phyloP scores from a whole-genome alignment of 92 coral and sea anemone species.

The Epizoanthus fatuus region DNA sequence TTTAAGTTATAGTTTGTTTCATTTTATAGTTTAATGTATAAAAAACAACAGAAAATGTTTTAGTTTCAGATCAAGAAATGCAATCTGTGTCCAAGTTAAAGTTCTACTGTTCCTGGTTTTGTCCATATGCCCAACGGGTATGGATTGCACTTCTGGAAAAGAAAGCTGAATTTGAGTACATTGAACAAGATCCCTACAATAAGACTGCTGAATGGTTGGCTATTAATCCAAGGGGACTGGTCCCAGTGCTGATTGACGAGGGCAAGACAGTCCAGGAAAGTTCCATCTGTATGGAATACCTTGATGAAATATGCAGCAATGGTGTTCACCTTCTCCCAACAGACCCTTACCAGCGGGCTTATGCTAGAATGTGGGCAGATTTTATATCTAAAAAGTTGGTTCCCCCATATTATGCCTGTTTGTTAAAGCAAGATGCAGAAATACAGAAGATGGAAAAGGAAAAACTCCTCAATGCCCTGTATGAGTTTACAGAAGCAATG shows the following conservation, averaged over 20 bases:
- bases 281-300: slow-evolving; percentile 74
- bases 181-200: slow-evolving; percentile 88
- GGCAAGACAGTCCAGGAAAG: slow-evolving; percentile 81
- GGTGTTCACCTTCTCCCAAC: slow-evolving; percentile 60
- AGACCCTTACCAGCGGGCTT: slow-evolving; percentile 77
- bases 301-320: slow-evolving; percentile 74
- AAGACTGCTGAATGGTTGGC: slow-evolving; percentile 87
- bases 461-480: slow-evolving; percentile 48
- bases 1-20: too few species aligned
- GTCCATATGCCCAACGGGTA: slow-evolving; percentile 88
- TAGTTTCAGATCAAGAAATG: slow-evolving; percentile 23
- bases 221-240: slow-evolving; percentile 80
- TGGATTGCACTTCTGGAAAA: slow-evolving; percentile 87
- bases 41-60: too few species aligned
- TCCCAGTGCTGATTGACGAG: slow-evolving; percentile 71
- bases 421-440: slow-evolving; percentile 66
- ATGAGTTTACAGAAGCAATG: slow-evolving; percentile 74
- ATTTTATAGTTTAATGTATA: too few species aligned
- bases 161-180: slow-evolving; percentile 79
- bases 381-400: slow-evolving; percentile 75
- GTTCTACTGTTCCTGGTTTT: slow-evolving; percentile 83
- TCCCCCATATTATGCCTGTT: slow-evolving; percentile 69
- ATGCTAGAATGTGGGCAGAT: slow-evolving; percentile 87
- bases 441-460: slow-evolving; percentile 62
- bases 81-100: slow-evolving; percentile 40